Evolutionary conservation across 2,888 invertebrate genomes (phyloP), one percentile per base, ranked within the genome.

Genomic region (Emmelina monodactyla): DNA sequence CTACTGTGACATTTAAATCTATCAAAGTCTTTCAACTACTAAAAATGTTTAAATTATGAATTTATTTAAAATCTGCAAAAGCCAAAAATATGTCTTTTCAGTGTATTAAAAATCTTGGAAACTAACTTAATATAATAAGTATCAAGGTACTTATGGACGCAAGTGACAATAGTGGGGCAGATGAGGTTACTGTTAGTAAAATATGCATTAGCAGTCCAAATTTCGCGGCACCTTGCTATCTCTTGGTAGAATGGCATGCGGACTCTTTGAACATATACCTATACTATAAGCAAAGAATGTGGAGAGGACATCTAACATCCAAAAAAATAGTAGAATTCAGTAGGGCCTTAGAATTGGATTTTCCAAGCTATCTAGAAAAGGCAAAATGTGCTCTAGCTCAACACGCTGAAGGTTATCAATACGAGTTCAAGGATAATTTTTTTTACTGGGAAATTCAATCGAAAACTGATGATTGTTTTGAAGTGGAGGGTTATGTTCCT

Each of bases 401-500:
- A 35, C 49, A 55, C 25, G 55, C 43, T 41, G 47, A 56, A 7
- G 49, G 66, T 43, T 72, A 70, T 36, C 13, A 37, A 2, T 72
- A 68, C 29, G 68, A 72, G 51, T 39, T 72, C 19, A 67, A 59
- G 53, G 55, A 56, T 42, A 71, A 64, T 0, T 68, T 72, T 45
- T 71, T 72, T 42, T 72, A 68, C 38, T 72, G 72, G 72, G 70
- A 68, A 11, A 25, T 3, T 3, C n/a, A n/a, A 49, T 55, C 56
- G 37, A 62, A 55, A 41, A 12, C 50, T 9, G 50, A 52, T 19
- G 49, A 54, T 14, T 49, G 53, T 0, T 3, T 54, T 13, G 37
- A 61, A 12, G 58, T 69, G 31, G 69, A 72, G 58, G 72, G 72
- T 5, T 72, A 70, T 46, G 37, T 72, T 30, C 71, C 72, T 1